Percentiles rank a stretch among this genome's conserved stretches.
Conservation (phyloP, 2,797 vertebrate genomes). For the Cyclura pinguis region DNA sequence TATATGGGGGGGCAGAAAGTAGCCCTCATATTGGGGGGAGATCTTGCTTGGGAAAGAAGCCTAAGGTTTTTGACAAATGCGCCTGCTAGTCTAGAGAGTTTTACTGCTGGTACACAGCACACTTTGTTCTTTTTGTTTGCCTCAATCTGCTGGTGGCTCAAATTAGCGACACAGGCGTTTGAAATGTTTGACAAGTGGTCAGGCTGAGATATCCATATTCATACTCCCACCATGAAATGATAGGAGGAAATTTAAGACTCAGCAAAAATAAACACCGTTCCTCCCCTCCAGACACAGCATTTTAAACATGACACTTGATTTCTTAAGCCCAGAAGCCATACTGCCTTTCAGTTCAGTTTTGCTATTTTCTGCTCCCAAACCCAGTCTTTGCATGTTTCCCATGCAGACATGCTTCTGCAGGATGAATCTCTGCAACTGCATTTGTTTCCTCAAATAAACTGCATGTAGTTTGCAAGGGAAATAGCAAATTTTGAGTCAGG, state of each 20-base stretch:
- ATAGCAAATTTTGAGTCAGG: neutral
- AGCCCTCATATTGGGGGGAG: neutral
- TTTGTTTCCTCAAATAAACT: neutral
- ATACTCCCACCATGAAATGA: slow-evolving; percentile 36
- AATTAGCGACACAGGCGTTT: slow-evolving; percentile 62
- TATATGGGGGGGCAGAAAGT: neutral
- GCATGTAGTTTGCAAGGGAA: neutral
- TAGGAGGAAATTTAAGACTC: slow-evolving; percentile 64
- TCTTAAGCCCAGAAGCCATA: neutral
- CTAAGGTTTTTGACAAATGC: slow-evolving; percentile 40
- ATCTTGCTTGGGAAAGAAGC: neutral
- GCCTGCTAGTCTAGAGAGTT: slow-evolving; percentile 19
- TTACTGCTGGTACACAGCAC: slow-evolving; percentile 58
- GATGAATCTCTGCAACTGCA: neutral
- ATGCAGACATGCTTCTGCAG: neutral
- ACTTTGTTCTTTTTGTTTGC: slow-evolving; percentile 67
- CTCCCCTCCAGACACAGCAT: slow-evolving; percentile 41
- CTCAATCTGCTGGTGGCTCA: slow-evolving; percentile 61
- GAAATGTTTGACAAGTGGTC: slow-evolving; percentile 65
- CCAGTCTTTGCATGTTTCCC: neutral
- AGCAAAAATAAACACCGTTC: slow-evolving; percentile 63
- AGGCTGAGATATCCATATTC: slow-evolving; percentile 54
- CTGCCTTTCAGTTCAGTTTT: neutral
- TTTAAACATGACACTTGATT: slow-evolving; percentile 22
- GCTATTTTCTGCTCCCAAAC: neutral